These are phyloP conservation scores for Plusia festucae DNA, from an alignment of 2,888 invertebrate species.

Conservation along the genomic window DNA sequence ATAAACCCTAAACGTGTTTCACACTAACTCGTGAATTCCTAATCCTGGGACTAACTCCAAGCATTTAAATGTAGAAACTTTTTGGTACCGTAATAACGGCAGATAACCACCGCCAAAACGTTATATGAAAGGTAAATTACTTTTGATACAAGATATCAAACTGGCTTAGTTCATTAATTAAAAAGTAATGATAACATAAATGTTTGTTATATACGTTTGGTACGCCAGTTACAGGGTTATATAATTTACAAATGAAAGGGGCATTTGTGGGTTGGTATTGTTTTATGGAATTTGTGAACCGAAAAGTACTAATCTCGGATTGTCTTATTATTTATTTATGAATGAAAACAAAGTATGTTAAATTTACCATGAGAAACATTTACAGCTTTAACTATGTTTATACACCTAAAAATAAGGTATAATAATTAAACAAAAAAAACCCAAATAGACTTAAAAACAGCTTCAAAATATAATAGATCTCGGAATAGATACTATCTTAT, in stretches of 20 bases:
- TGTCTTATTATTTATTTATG: too few species aligned
- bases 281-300: background rate
- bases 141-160: constrained; percentile 20
- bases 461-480: too few species aligned
- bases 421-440: too few species aligned
- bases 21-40: constrained; percentile 44
- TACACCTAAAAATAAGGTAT: too few species aligned
- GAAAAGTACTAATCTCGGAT: too few species aligned
- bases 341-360: too few species aligned
- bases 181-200: background rate
- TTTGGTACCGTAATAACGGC: constrained; percentile 27
- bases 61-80: constrained; percentile 49
- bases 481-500: too few species aligned
- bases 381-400: too few species aligned
- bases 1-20: constrained; percentile 47
- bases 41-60: constrained; percentile 29
- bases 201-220: background rate
- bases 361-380: too few species aligned
- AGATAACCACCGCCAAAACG: constrained; percentile 27
- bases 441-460: too few species aligned
- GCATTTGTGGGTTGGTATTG: background rate
- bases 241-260: background rate
- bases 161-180: constrained; percentile 19
- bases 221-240: background rate
- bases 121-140: constrained; percentile 35